Conservation (phyloP, 1,140 invertebrate genomes). For the Chironomus striatipennis region DNA sequence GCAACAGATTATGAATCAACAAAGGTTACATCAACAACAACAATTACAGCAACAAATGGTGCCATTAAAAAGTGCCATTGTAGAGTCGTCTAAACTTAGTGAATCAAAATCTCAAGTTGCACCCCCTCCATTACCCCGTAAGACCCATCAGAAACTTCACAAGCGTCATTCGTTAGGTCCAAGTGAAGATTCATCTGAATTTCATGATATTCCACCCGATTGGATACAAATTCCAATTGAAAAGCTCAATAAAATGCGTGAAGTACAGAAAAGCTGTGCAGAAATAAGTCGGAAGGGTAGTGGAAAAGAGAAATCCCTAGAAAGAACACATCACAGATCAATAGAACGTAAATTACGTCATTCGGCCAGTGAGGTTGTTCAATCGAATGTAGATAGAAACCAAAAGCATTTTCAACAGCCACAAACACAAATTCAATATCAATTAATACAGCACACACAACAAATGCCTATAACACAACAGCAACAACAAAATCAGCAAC, state of each 20-base stretch:
- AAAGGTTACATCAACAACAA: background rate
- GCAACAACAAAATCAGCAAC: slow-evolving; percentile 16
- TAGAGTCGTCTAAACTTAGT: slow-evolving; percentile 24
- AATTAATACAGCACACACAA: slow-evolving; percentile 31
- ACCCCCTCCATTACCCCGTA: slow-evolving; percentile 30
- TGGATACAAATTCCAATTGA: slow-evolving; percentile 37
- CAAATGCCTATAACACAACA: slow-evolving; percentile 19
- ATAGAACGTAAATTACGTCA: slow-evolving; percentile 32
- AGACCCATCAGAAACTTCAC: slow-evolving; percentile 25
- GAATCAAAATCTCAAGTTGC: slow-evolving; percentile 26
- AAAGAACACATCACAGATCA: slow-evolving; percentile 24
- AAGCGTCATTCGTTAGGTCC: slow-evolving; percentile 36
- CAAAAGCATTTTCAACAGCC: slow-evolving; percentile 34
- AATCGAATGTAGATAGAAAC: slow-evolving; percentile 24
- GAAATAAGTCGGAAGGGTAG: slow-evolving; percentile 4
- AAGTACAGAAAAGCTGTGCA: slow-evolving; percentile 15
- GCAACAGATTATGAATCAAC: slow-evolving; percentile 31
- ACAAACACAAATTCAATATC: slow-evolving; percentile 38
- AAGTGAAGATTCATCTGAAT: slow-evolving; percentile 31
- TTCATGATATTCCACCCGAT: slow-evolving; percentile 30
- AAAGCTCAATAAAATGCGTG: slow-evolving; percentile 7
- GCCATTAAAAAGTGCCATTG: background rate
- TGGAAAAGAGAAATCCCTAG: slow-evolving; percentile 26
- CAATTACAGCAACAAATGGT: slow-evolving; percentile 7
- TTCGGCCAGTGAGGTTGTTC: slow-evolving; percentile 37